phyloP scores from a whole-genome alignment of 2,797 vertebrate genomes.

The Lates japonicus region DNA sequence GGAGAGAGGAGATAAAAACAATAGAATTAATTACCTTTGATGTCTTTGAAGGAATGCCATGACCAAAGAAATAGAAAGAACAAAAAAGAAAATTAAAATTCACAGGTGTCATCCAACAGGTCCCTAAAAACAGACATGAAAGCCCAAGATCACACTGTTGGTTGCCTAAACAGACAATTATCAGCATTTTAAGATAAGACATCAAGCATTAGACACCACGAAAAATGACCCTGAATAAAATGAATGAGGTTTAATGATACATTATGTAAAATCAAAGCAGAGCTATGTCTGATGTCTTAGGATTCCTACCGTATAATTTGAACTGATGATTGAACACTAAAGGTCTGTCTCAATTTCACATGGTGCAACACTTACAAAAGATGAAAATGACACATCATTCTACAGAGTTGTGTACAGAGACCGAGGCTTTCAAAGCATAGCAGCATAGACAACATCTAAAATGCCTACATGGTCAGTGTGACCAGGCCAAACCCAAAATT shows the following conservation, averaged over 20 bases:
- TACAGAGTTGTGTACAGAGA: neutral
- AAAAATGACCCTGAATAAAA: neutral
- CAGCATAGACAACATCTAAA: neutral
- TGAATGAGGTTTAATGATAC: neutral
- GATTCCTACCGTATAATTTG: neutral
- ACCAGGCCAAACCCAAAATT: neutral
- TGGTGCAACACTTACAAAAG: neutral
- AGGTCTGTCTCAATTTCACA: neutral
- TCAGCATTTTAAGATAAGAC: neutral
- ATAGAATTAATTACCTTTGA: neutral
- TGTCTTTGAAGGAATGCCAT: neutral
- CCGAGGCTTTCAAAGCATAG: neutral
- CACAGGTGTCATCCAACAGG: neutral
- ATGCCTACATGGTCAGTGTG: neutral
- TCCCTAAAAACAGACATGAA: neutral
- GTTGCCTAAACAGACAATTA: neutral
- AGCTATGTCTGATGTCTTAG: too few relatives aligned
- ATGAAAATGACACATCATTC: neutral
- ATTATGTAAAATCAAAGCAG: neutral
- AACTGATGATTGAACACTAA: neutral
- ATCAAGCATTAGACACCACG: neutral
- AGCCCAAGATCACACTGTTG: neutral
- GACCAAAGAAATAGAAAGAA: neutral
- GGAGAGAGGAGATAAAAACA: neutral
- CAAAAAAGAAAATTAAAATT: neutral